phyloP scores from a whole-genome alignment of 2,113 vertebrate genomes.

The Rhinichthys klamathensis region DNA sequence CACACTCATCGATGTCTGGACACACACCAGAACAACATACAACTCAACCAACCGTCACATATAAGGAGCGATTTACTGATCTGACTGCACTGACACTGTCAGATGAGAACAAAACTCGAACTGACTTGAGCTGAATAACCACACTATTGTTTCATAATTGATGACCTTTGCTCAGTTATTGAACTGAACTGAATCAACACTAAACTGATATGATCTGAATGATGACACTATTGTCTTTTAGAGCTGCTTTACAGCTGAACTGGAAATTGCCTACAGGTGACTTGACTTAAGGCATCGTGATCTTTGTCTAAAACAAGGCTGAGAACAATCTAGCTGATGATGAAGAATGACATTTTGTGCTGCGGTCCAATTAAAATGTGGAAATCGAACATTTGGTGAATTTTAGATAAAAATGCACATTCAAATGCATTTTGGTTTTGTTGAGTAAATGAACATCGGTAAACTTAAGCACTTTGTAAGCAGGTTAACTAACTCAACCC shows the following conservation, averaged over 20 bases:
- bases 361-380: not conserved
- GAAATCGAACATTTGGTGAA: not conserved
- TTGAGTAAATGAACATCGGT: not conserved
- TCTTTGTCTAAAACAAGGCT: not conserved
- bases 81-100: too few relatives aligned
- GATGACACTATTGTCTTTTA: too few relatives aligned
- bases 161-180: too few relatives aligned
- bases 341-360: not conserved
- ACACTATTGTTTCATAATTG: too few relatives aligned
- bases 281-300: not conserved
- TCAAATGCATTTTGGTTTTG: not conserved
- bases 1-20: slow-evolving; percentile 87
- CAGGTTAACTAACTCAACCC: not conserved
- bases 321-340: not conserved
- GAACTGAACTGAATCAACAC: too few relatives aligned
- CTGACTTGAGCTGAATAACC: too few relatives aligned
- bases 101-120: too few relatives aligned
- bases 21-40: slow-evolving; percentile 38
- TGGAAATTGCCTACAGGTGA: too few relatives aligned
- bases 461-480: not conserved
- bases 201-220: too few relatives aligned
- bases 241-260: too few relatives aligned
- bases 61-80: not conserved
- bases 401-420: not conserved
- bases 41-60: not conserved